Evolutionary conservation across 1,140 invertebrate species (phyloP).

Genomic region (Latrodectus geometricus): DNA sequence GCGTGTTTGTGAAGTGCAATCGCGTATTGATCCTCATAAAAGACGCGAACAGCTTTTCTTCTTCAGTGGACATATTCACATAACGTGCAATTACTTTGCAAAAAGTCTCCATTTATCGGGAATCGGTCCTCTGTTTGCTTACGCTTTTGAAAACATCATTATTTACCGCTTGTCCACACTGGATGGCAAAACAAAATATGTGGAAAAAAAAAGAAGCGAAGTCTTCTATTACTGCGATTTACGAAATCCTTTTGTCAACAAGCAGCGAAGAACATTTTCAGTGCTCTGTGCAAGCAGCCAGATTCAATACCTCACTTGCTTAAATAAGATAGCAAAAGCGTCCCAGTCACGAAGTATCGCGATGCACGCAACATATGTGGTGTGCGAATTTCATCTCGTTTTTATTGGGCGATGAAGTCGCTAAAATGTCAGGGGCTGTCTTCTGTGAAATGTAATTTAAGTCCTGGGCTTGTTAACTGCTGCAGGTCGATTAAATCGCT

Average conservation of each 20-base stretch:
- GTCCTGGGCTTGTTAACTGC: too few species aligned
- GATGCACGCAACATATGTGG: neutral
- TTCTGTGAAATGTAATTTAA: neutral
- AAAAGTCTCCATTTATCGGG: neutral
- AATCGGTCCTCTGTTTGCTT: neutral
- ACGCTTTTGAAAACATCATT: neutral
- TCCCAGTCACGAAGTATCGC: neutral
- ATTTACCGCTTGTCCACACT: neutral
- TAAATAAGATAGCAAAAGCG: neutral
- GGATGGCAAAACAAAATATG: neutral
- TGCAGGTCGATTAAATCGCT: too few species aligned
- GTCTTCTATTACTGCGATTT: neutral
- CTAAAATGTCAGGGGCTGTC: neutral
- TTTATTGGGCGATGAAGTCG: neutral
- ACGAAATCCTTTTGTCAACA: neutral
- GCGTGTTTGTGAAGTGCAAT: too few species aligned
- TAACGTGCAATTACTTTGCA: neutral
- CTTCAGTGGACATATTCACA: neutral
- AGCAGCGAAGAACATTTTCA: neutral
- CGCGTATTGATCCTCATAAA: neutral
- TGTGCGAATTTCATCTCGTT: neutral
- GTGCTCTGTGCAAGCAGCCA: neutral
- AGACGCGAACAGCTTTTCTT: neutral
- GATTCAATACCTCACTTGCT: neutral
- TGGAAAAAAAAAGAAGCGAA: neutral